Conservation (phyloP, 2,113 vertebrate species). For the Recurvirostra avosetta region DNA sequence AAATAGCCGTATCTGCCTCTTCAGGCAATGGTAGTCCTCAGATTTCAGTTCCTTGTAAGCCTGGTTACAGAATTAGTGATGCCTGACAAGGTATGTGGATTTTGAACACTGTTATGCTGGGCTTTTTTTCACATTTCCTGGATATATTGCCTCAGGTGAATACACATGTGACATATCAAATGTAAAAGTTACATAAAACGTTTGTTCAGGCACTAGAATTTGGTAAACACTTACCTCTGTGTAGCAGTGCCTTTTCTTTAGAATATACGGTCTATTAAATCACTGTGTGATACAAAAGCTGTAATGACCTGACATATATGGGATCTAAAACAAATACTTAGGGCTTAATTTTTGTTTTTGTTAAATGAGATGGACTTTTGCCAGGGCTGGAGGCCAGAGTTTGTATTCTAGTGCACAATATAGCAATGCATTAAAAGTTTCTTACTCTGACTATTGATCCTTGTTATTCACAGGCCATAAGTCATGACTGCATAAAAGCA, state of each 20-base stretch:
- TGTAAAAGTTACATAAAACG: not conserved
- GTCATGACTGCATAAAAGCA: not conserved
- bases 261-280: not conserved
- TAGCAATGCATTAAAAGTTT: not conserved
- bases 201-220: not conserved
- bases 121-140: not conserved
- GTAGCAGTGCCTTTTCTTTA: not conserved
- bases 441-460: not conserved
- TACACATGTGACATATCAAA: not conserved
- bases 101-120: not conserved
- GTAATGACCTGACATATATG: not conserved
- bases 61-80: not conserved
- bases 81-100: not conserved
- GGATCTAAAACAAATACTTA: not conserved
- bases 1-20: not conserved
- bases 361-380: not conserved
- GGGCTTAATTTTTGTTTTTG: not conserved
- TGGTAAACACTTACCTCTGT: not conserved
- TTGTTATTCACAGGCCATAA: not conserved
- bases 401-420: not conserved
- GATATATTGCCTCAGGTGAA: not conserved
- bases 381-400: not conserved
- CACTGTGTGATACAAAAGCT: not conserved
- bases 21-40: not conserved
- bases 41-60: not conserved